These are phyloP conservation scores for Hystrix cristata DNA, from an alignment of 2,113 vertebrate genomes.

Conservation along the genomic window DNA sequence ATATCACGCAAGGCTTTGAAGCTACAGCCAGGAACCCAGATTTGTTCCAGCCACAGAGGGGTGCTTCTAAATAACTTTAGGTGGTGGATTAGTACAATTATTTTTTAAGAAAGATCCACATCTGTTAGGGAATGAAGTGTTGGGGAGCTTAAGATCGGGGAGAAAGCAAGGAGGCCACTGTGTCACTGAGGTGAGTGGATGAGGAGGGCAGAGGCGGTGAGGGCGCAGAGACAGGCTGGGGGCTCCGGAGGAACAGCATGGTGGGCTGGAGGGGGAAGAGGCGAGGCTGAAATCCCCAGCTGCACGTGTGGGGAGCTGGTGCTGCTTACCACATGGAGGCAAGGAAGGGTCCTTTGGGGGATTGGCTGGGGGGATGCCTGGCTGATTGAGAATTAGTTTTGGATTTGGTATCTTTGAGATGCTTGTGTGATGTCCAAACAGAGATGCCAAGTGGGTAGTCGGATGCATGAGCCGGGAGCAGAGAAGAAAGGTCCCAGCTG, in stretches of 20 bases:
- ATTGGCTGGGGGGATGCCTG: neutral
- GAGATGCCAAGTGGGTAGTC: constrained; percentile 48
- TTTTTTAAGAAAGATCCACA: neutral
- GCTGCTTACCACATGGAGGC: neutral
- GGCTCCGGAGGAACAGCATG: neutral
- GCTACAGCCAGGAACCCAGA: neutral
- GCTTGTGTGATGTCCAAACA: constrained; percentile 1
- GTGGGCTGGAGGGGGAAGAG: neutral
- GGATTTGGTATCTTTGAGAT: constrained; percentile 56
- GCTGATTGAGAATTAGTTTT: neutral
- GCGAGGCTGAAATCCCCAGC: neutral
- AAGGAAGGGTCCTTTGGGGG: neutral
- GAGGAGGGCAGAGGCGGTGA: neutral
- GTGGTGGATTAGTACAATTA: neutral
- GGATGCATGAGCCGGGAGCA: neutral
- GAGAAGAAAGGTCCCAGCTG: constrained; percentile 15
- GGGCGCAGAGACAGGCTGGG: neutral
- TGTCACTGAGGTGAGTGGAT: neutral
- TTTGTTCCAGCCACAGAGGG: neutral
- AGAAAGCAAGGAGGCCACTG: neutral
- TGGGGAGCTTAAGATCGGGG: neutral
- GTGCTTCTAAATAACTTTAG: neutral
- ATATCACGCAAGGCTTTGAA: neutral
- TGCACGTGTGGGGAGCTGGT: neutral
- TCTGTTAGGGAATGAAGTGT: no score